Base-by-base conservation (phyloP, 2,113 vertebrate genomes). In the Bubo scandiacus region DNA sequence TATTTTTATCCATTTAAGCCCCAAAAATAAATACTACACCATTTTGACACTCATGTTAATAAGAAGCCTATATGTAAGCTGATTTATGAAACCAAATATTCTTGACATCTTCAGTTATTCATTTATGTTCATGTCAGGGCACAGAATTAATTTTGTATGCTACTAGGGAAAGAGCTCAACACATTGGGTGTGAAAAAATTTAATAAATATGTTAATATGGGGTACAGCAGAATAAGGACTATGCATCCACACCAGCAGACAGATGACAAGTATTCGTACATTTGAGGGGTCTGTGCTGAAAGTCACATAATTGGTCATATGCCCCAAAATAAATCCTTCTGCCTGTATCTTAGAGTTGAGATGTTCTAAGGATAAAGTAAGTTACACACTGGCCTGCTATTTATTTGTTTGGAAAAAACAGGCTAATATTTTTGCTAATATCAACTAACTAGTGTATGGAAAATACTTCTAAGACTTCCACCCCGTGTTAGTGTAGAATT, bases 151-250 rank as follows among this genome's bases (percentile, higher is more conserved):
- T 96, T 94, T 87, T 90, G 55, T 92, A 77, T 42, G 47, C 97
- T 86, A 88, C 94, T 70, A 96, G 81, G 94, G 88, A 94, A 97
- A 98, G 94, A 90, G 92, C 87, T 97, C 54, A 95, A 67, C 65
- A 83, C 73, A 81, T 2, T 32, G 13, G 3, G 12, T 38, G 43
- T 74, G 51, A 83, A 79, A 71, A 66, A 49, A 36, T 5, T 5
- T 22, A 54, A 49, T 18, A 3, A 55, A 8, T 51, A 66, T 11
- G 20, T 73, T 67, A 65, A n/a, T 23, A 30, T 8, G 11, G 12
- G 10, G 29, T 45, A 74, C 13, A 52, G 30, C 18, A 52, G 29
- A 68, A 74, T 27, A 73, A 79, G 22, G 42, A 68, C 36, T 52
- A 45, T 3, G 15, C 43, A 47, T 32, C 15, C 38, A 21, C 6